phyloP scores from a whole-genome alignment of 2,888 invertebrate genomes.

The Caprella mutica region DNA sequence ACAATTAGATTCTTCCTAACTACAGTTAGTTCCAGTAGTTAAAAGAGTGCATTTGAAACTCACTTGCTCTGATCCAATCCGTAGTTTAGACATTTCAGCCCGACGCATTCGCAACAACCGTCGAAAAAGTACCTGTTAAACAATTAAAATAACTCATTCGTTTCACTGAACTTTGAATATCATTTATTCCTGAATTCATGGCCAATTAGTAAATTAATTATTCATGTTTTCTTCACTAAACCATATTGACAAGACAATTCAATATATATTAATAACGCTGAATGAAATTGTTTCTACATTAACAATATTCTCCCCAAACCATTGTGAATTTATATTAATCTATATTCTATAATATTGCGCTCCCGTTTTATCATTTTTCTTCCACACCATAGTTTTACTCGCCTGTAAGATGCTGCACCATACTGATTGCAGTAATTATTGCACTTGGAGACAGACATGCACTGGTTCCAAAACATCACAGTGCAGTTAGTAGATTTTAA shows the following conservation, averaged over 20 bases:
- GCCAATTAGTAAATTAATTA: too few species aligned
- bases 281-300: too few species aligned
- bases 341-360: too few species aligned
- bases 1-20: not conserved
- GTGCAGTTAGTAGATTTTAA: too few species aligned
- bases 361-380: too few species aligned
- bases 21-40: not conserved
- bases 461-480: constrained; percentile 78
- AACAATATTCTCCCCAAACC: too few species aligned
- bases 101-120: constrained; percentile 87
- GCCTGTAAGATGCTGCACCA: constrained; percentile 68
- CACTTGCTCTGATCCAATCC: constrained; percentile 76
- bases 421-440: constrained; percentile 66
- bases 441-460: constrained; percentile 79
- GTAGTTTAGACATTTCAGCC: constrained; percentile 74
- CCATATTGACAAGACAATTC: too few species aligned
- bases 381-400: constrained; percentile 40
- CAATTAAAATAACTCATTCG: constrained; percentile 39
- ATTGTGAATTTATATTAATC: too few species aligned
- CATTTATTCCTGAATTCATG: not conserved
- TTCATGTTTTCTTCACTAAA: too few species aligned
- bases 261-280: too few species aligned
- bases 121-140: constrained; percentile 63
- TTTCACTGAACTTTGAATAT: not conserved
- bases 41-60: constrained; percentile 7